Base-by-base conservation (phyloP, 1,140 invertebrate species). In the Orchesella cincta region DNA sequence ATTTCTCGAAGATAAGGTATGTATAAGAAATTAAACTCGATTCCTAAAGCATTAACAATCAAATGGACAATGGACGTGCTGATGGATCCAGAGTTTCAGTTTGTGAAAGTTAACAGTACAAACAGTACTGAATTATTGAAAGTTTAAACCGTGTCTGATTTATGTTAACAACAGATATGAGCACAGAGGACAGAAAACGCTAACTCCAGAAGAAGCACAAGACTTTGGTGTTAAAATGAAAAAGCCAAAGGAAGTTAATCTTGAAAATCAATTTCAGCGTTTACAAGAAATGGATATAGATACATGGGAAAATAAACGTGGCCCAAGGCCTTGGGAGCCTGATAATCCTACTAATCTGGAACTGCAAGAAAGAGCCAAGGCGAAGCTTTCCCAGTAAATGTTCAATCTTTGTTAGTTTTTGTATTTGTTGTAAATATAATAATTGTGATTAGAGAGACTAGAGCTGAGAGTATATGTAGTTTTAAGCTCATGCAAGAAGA, bases 241-340 rank as follows among this genome's bases (percentile, higher is more conserved):
- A 81, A 88, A 89, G 83, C 84, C 86, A 0, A 87, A 87, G 77
- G 89, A 92, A 84, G 88, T 91, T 0, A 91, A 91, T 0, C 82
- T 94, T 78, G 92, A 94, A 86, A 85, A 86, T 20, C 89, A 90
- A 82, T 94, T 90, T 86, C 90, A 93, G 81, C 91, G 91, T 86
- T 86, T 93, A 29, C 87, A 91, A 84, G 84, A 88, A 78, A 72
- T 92, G 14, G 91, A 95, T 84, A 89, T 93, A 80, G 90, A 94
- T 77, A 89, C 90, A 81, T 95, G 93, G 93, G 88, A 92, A 83
- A 93, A 94, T 83, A 89, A 91, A 77, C 86, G 93, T 29, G 92
- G 92, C 1, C 90, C 92, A 5, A 86, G 93, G 76, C 93, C 93
- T 18, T 94, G 93, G 93, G 92, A 94, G 83, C 5, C 74, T 20